Percentiles rank a stretch among this genome's conserved stretches.
Evolutionary conservation across 2,888 invertebrate species (phyloP).

Genomic region (Lampropteryx suffumata): DNA sequence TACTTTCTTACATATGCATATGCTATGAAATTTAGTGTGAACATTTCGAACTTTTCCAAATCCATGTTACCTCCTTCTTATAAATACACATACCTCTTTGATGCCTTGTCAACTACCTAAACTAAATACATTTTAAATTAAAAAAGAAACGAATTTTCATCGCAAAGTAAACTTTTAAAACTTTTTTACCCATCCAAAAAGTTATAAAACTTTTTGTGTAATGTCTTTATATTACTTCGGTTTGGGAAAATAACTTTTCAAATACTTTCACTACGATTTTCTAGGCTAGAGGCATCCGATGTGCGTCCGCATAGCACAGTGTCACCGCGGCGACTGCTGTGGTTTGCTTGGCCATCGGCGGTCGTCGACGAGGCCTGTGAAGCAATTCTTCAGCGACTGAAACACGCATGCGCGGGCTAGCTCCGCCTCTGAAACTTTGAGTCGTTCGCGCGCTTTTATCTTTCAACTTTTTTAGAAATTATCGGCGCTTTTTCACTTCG

Average conservation of each 20-base stretch:
- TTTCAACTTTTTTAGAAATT: conserved; percentile 39
- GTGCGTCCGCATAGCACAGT: conserved; percentile 65
- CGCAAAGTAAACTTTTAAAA: conserved; percentile 40
- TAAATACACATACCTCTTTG: conserved; percentile 21
- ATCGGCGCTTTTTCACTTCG: too few species aligned
- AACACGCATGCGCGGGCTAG: conserved; percentile 60
- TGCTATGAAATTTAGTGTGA: too few species aligned
- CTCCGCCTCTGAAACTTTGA: conserved; percentile 72
- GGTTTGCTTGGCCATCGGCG: conserved; percentile 49
- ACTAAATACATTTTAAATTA: conserved; percentile 16
- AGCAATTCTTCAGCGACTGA: conserved; percentile 66
- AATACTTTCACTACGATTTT: conserved; percentile 46
- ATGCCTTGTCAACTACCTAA: conserved; percentile 13
- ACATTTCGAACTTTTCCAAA: too few species aligned
- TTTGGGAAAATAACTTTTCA: conserved; percentile 20
- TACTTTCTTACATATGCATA: too few species aligned
- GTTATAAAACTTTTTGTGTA: conserved; percentile 37
- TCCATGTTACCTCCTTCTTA: too few species aligned
- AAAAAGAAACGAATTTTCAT: conserved; percentile 45
- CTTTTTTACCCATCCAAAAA: conserved; percentile 41
- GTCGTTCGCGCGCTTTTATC: conserved; percentile 26
- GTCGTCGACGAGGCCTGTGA: conserved; percentile 56
- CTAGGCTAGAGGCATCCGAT: conserved; percentile 55
- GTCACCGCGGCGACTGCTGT: conserved; percentile 69
- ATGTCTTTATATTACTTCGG: conserved; percentile 29